These are phyloP conservation scores for Drosophila melanosoma DNA, from an alignment of 2,888 invertebrate genomes.

Conservation along the genomic window DNA sequence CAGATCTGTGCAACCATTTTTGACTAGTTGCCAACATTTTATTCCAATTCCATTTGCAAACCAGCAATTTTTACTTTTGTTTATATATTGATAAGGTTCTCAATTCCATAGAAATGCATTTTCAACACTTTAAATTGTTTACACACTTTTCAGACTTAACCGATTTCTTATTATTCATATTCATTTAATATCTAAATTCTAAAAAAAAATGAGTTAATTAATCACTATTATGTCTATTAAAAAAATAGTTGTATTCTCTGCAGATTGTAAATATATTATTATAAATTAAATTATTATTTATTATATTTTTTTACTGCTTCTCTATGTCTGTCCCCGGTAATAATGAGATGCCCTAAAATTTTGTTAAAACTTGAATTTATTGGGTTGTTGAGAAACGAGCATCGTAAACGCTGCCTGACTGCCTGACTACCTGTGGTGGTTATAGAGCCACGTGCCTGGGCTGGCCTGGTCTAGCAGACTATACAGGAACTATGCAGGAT, in stretches of 20 bases:
- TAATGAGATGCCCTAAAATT: slow-evolving; percentile 72
- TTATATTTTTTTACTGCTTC: not conserved
- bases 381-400: slow-evolving; percentile 53
- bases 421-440: slow-evolving; percentile 38
- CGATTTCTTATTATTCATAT: too few species aligned
- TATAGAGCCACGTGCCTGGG: too few species aligned
- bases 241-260: too few species aligned
- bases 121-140: not conserved
- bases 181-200: not conserved
- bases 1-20: not conserved
- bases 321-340: slow-evolving; percentile 43
- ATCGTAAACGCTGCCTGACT: not conserved
- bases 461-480: slow-evolving; percentile 18
- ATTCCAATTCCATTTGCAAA: not conserved
- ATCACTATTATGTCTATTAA: too few species aligned
- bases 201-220: too few species aligned
- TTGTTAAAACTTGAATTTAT: slow-evolving; percentile 74
- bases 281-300: too few species aligned
- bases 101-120: not conserved
- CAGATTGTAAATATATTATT: too few species aligned
- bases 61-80: not conserved
- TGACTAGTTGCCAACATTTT: not conserved
- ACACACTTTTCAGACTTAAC: not conserved
- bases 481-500: not conserved
- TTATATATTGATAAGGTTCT: not conserved